These are phyloP conservation scores for Sitta europaea DNA, from an alignment of 2,113 vertebrate genomes.

Conservation along the genomic window DNA sequence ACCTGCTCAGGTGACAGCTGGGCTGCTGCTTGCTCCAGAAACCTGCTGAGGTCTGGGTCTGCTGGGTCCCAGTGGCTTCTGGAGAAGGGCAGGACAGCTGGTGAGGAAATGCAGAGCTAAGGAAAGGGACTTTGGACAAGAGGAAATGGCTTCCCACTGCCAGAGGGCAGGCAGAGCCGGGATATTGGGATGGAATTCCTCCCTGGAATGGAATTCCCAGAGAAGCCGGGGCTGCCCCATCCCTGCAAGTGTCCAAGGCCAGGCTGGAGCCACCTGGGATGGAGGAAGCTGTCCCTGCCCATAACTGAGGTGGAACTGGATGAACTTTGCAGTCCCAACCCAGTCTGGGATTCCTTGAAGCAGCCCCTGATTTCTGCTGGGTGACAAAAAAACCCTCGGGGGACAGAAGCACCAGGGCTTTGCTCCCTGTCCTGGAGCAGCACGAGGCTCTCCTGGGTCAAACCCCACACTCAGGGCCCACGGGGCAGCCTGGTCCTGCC, in stretches of 20 bases:
- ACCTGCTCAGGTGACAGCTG: background rate
- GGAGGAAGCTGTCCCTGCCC: background rate
- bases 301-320: background rate
- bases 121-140: background rate
- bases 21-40: background rate
- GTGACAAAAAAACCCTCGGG: background rate
- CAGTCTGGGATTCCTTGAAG: background rate
- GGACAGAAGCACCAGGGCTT: background rate
- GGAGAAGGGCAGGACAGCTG: background rate
- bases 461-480: accelerated
- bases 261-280: accelerated
- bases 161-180: background rate
- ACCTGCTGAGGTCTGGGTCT: background rate
- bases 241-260: background rate
- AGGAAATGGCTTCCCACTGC: background rate
- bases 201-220: background rate
- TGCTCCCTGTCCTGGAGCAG: background rate
- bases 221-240: background rate
- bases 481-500: accelerated
- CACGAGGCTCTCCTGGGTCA: accelerated
- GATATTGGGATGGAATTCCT: background rate
- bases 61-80: background rate
- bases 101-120: background rate
- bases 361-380: background rate
- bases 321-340: background rate